phyloP scores from a whole-genome alignment of 2,888 invertebrate species.

The Plebejus anna region DNA sequence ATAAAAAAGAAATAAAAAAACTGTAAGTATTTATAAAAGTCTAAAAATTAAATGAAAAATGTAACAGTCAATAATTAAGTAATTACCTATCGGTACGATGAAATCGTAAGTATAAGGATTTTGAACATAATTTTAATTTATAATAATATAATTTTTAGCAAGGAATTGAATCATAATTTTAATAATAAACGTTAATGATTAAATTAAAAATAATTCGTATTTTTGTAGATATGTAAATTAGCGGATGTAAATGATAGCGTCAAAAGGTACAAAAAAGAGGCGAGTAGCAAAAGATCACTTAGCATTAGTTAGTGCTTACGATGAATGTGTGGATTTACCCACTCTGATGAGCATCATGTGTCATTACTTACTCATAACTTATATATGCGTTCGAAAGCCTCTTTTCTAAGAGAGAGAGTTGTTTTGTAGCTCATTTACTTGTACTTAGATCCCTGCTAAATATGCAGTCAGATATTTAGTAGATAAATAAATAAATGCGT shows the following conservation, averaged over 20 bases:
- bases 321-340: background rate
- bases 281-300: background rate
- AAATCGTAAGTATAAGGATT: background rate
- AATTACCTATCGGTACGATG: background rate
- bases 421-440: background rate
- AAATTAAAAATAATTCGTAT: too few species aligned
- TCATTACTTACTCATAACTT: background rate
- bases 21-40: too few species aligned
- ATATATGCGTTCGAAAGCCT: background rate
- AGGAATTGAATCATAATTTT: too few species aligned
- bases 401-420: slow-evolving; percentile 25
- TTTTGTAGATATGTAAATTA: too few species aligned
- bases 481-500: too few species aligned
- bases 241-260: too few species aligned
- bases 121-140: background rate
- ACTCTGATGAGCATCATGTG: background rate
- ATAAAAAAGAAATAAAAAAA: too few species aligned
- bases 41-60: too few species aligned
- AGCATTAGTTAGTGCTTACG: background rate
- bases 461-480: background rate
- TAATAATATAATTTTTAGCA: too few species aligned
- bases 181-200: too few species aligned
- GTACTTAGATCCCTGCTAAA: background rate
- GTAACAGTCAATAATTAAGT: too few species aligned
- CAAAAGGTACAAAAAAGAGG: too few species aligned